A percentile compares a stretch with the other conserved stretches of the same genome.
These are phyloP conservation scores for Molossus molossus DNA, from an alignment of 2,797 vertebrate species.

Conservation along the genomic window DNA sequence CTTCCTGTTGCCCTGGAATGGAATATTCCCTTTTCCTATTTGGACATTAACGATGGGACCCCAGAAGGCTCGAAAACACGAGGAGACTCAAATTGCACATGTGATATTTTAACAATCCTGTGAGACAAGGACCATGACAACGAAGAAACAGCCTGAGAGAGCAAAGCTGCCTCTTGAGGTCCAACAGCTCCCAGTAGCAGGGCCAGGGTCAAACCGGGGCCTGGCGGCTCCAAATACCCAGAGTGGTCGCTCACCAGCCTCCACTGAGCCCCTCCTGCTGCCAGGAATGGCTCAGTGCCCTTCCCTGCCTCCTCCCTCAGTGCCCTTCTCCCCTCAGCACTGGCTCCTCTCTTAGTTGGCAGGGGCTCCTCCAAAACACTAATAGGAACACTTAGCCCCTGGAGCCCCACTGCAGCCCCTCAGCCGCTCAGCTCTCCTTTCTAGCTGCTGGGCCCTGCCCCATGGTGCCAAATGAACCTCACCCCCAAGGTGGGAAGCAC, in stretches of 20 bases:
- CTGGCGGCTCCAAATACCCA: neutral
- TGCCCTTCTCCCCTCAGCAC: neutral
- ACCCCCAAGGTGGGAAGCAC: neutral
- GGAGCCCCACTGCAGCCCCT: neutral
- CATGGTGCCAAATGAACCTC: neutral
- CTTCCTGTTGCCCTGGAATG: slow-evolving; percentile 61
- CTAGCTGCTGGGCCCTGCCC: neutral
- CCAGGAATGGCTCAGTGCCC: neutral
- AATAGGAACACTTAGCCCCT: neutral
- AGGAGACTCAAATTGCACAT: neutral
- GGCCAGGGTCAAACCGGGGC: neutral
- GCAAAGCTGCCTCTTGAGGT: neutral
- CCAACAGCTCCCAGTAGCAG: neutral
- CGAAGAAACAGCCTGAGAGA: neutral
- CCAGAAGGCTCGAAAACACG: slow-evolving; percentile 39
- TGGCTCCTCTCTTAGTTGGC: neutral
- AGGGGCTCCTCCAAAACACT: neutral
- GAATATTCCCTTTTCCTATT: slow-evolving; percentile 43
- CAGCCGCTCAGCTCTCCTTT: neutral
- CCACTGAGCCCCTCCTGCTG: neutral
- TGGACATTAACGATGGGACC: neutral
- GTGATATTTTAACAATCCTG: slow-evolving; percentile 4
- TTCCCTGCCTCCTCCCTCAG: neutral
- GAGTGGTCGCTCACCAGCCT: neutral
- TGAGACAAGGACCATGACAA: neutral